phyloP scores from a whole-genome alignment of 2,797 vertebrate species.

The Sebastiscus albofasciatus region DNA sequence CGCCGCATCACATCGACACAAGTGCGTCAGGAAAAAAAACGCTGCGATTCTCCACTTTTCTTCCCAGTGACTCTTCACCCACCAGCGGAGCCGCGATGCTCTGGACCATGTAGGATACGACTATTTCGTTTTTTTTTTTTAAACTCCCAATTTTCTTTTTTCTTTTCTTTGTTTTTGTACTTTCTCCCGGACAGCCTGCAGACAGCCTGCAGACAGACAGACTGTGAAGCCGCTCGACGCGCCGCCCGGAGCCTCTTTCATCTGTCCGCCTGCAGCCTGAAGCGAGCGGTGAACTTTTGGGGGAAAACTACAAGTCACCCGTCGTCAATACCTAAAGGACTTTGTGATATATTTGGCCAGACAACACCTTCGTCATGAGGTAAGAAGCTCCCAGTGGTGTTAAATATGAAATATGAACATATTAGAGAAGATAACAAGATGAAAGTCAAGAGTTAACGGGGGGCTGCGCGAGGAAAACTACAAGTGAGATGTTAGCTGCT shows the following conservation, averaged over 20 bases:
- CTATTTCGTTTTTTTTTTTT: conserved; percentile 18
- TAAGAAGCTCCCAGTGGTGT: conserved; percentile 50
- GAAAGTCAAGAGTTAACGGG: conserved; percentile 14
- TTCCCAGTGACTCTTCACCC: conserved; percentile 13
- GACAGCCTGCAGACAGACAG: neutral
- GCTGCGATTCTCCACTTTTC: conserved; percentile 19
- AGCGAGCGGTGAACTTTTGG: conserved; percentile 68
- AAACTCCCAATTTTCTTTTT: conserved; percentile 47
- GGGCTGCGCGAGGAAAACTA: neutral
- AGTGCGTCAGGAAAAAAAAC: conserved; percentile 42
- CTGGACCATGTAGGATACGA: conserved; percentile 75
- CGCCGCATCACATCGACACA: conserved; percentile 58
- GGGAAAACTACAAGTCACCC: conserved; percentile 45
- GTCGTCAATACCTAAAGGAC: conserved; percentile 6
- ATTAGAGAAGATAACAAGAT: neutral
- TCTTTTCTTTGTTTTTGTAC: conserved; percentile 46
- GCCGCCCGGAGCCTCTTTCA: conserved; percentile 58
- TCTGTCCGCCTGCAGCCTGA: conserved; percentile 47
- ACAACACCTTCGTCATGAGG: conserved; percentile 76
- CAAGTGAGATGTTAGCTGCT: neutral
- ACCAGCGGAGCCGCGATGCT: conserved; percentile 46
- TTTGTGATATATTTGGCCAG: conserved; percentile 14
- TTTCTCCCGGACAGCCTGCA: conserved; percentile 1
- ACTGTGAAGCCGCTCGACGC: conserved; percentile 46
- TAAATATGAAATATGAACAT: neutral